These are phyloP conservation scores for Heliangelus exortis DNA, from an alignment of 2,797 vertebrate genomes.

Conservation along the genomic window DNA sequence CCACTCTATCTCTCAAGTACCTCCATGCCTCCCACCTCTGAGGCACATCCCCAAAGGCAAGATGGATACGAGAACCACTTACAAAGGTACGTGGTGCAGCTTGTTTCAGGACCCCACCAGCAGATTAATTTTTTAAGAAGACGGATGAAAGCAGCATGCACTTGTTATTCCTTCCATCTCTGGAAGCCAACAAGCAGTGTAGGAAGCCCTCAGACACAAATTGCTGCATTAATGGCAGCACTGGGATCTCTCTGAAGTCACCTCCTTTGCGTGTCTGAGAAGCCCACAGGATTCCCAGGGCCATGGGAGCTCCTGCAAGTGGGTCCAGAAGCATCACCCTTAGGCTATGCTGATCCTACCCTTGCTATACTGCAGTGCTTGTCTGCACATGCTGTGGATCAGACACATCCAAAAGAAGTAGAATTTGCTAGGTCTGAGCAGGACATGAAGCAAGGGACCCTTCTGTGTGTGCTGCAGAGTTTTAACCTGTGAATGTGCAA, in stretches of 20 bases:
- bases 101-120: background rate
- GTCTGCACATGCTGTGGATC: too few species aligned
- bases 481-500: background rate
- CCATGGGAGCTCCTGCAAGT: too few species aligned
- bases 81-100: constrained; percentile 43
- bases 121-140: background rate
- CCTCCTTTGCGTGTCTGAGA: too few species aligned
- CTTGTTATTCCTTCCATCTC: background rate
- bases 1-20: background rate
- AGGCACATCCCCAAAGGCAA: background rate
- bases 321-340: too few species aligned
- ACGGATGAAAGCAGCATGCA: background rate
- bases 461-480: background rate
- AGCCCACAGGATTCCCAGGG: too few species aligned
- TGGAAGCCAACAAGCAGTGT: background rate
- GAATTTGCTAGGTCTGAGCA: background rate
- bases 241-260: too few species aligned
- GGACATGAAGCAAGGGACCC: background rate
- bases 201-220: background rate
- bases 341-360: too few species aligned
- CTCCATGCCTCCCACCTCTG: constrained; percentile 17
- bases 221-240: too few species aligned
- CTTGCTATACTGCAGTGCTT: too few species aligned
- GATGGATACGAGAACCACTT: constrained; percentile 63
- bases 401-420: background rate